Conservation (phyloP, 2,888 invertebrate species). For the Craniophora ligustri region DNA sequence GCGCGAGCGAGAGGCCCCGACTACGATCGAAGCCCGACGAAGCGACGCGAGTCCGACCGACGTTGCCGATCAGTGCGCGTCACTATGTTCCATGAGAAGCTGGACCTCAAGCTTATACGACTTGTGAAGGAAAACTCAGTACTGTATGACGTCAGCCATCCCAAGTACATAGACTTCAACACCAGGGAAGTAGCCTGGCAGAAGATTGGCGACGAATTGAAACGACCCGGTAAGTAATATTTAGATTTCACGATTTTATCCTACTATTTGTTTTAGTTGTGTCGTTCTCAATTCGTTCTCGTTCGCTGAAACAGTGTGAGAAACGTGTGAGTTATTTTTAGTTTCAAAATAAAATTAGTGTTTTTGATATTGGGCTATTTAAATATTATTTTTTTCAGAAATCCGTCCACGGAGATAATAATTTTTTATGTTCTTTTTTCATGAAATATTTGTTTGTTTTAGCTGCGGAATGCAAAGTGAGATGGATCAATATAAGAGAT, state of each 20-base stretch:
- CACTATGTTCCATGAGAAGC: conserved; percentile 69
- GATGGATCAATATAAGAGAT: conserved; percentile 84
- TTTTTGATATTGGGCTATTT: too few species aligned
- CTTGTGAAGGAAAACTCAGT: conserved; percentile 75
- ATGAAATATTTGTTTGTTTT: conserved; percentile 44
- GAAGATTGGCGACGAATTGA: conserved; percentile 80
- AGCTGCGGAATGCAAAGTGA: conserved; percentile 81
- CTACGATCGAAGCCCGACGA: conserved; percentile 50
- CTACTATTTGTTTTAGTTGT: conserved; percentile 31
- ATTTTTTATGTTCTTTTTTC: neutral
- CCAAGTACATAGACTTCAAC: conserved; percentile 81
- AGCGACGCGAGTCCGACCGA: conserved; percentile 47
- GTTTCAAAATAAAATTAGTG: neutral
- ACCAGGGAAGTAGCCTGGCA: conserved; percentile 83
- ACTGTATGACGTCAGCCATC: conserved; percentile 75
- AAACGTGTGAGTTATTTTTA: conserved; percentile 8
- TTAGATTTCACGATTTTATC: conserved; percentile 49
- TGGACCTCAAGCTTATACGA: conserved; percentile 73
- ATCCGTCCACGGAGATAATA: too few species aligned
- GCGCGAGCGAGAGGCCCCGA: conserved; percentile 49
- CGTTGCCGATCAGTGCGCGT: conserved; percentile 32
- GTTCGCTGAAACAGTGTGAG: conserved; percentile 4
- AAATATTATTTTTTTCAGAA: too few species aligned
- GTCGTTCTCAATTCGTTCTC: neutral
- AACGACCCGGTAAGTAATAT: conserved; percentile 74